Percentiles rank a stretch among this genome's conserved stretches.
Conservation (phyloP, 2,888 invertebrate species). For the Oligia fasciuncula region DNA sequence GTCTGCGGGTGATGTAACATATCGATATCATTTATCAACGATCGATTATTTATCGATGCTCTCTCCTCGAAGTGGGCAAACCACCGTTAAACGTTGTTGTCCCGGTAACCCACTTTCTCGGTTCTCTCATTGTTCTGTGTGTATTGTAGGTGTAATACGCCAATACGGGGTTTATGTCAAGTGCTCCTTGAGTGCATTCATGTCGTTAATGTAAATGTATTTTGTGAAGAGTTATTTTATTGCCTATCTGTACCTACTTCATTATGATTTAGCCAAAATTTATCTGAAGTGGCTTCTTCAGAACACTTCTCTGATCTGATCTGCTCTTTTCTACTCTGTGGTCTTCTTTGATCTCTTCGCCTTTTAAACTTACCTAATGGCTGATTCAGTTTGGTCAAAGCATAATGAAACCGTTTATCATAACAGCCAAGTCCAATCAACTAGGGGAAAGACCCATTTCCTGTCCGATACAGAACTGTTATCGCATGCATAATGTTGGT, state of each 20-base stretch:
- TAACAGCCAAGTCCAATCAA: not conserved
- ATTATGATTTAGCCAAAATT: not conserved
- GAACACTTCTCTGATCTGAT: no score
- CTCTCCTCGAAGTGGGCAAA: slow-evolving; percentile 54
- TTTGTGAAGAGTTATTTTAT: not conserved
- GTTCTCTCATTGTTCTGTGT: slow-evolving; percentile 59
- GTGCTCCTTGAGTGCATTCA: not conserved
- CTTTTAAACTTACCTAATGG: not conserved
- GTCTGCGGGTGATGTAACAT: slow-evolving; percentile 32
- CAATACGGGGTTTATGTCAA: slow-evolving; percentile 31
- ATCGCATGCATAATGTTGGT: not conserved
- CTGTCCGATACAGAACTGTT: not conserved
- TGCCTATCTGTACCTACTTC: no score
- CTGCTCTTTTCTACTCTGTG: no score
- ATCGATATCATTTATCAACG: slow-evolving; percentile 56
- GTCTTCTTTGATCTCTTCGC: not conserved
- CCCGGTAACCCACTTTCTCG: slow-evolving; percentile 70
- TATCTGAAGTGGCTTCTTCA: not conserved
- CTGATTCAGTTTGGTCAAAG: not conserved
- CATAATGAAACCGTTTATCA: slow-evolving; percentile 4
- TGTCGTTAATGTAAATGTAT: not conserved
- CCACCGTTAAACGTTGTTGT: slow-evolving; percentile 63
- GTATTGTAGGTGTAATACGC: slow-evolving; percentile 31
- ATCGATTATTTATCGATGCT: slow-evolving; percentile 63
- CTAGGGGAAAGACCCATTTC: slow-evolving; percentile 17